These are phyloP conservation scores for Callithrix jacchus DNA, from an alignment of 2,113 vertebrate species.

Conservation along the genomic window DNA sequence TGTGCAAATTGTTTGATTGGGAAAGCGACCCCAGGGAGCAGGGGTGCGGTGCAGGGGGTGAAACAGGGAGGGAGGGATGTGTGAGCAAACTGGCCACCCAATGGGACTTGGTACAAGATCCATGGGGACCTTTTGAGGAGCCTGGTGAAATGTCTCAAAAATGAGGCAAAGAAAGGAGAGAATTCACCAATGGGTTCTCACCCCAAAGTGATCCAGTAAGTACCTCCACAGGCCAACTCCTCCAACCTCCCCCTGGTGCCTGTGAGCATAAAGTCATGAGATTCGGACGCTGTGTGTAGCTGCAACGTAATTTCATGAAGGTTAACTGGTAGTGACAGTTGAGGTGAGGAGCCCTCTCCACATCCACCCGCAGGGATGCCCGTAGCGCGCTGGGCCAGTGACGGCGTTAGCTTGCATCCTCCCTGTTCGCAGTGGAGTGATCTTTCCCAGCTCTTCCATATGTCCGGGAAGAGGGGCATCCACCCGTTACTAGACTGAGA, in stretches of 20 bases:
- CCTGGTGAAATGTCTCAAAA: not conserved
- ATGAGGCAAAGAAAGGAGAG: not conserved
- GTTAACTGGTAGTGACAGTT: not conserved
- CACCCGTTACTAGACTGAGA: not conserved
- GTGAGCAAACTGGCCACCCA: no score
- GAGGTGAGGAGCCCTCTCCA: not conserved
- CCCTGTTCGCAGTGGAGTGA: not conserved
- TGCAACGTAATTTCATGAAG: not conserved
- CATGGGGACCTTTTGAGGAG: not conserved
- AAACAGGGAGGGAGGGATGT: not conserved
- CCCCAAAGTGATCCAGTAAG: no score
- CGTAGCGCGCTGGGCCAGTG: not conserved
- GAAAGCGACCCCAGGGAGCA: not conserved
- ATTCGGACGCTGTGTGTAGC: no score
- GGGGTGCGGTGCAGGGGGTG: not conserved
- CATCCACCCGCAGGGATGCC: no score
- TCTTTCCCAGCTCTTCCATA: not conserved
- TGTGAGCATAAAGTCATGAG: not conserved
- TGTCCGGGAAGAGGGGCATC: not conserved
- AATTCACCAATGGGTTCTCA: not conserved
- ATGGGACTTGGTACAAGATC: not conserved
- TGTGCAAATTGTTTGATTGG: not conserved
- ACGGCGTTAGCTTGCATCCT: no score
- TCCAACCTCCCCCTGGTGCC: not conserved
- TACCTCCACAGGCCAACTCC: not conserved